A percentile compares a stretch with the other conserved stretches of the same genome.
phyloP scores from a whole-genome alignment of 2,113 vertebrate species.

The Felis catus region F.catus_Fca126_mat1.0 CM031423.1:86815501-86816000 shows the following conservation, averaged over 20 bases:
- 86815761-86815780: slow-evolving; percentile 56
- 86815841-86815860: background rate
- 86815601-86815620: background rate
- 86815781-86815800: background rate
- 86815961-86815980: slow-evolving; percentile 6
- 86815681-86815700: slow-evolving; percentile 28
- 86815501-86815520: background rate
- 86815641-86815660: slow-evolving; percentile 19
- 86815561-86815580: background rate
- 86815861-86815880: slow-evolving; percentile 10
- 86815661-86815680: background rate
- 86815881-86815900: slow-evolving; percentile 47
- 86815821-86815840: background rate
- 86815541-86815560: background rate
- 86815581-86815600: background rate
- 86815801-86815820: background rate
- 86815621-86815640: background rate
- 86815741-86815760: slow-evolving; percentile 52
- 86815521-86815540: background rate
- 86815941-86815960: slow-evolving; percentile 32
- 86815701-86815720: slow-evolving; percentile 48
- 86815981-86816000: slow-evolving; percentile 50
- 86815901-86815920: background rate
- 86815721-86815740: slow-evolving; percentile 33
- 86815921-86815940: background rate